phyloP scores from a whole-genome alignment of 2,113 vertebrate genomes.

The Rhinogobius similis region DNA sequence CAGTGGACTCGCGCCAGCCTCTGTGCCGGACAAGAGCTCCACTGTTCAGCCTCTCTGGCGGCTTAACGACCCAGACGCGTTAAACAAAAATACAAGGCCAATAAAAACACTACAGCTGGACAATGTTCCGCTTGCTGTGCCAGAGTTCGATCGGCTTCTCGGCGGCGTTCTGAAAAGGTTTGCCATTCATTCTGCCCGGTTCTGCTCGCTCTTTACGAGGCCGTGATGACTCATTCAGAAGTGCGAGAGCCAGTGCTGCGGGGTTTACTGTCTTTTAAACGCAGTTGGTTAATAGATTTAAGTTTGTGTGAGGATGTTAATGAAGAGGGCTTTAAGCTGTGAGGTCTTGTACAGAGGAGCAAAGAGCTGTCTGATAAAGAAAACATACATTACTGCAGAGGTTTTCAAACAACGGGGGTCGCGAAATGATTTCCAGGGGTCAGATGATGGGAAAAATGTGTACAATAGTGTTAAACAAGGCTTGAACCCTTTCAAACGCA shows the following conservation, averaged over 20 bases:
- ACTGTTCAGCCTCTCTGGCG: constrained; percentile 61
- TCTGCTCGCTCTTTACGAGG: constrained; percentile 50
- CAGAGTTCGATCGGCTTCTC: constrained; percentile 50
- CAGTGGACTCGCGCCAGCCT: constrained; percentile 68
- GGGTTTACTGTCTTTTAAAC: constrained; percentile 29
- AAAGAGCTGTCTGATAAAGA: background rate
- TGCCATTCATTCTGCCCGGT: constrained; percentile 51
- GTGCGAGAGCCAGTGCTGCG: constrained; percentile 29
- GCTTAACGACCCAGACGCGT: constrained; percentile 62
- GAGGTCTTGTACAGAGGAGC: too few relatives aligned
- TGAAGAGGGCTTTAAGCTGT: background rate
- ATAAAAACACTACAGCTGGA: constrained; percentile 71
- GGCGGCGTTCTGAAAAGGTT: constrained; percentile 38
- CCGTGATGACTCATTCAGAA: constrained; percentile 49
- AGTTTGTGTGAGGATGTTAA: background rate
- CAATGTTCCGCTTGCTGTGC: constrained; percentile 49
- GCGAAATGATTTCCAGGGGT: too few relatives aligned
- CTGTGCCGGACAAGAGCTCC: constrained; percentile 65
- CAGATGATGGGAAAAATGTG: too few relatives aligned
- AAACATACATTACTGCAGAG: too few relatives aligned
- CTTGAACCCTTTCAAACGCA: too few relatives aligned
- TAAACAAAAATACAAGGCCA: constrained; percentile 69
- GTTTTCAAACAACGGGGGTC: too few relatives aligned
- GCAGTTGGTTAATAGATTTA: background rate
- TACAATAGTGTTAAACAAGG: too few relatives aligned